A percentile compares a stretch with the other conserved stretches of the same genome.
phyloP scores from a whole-genome alignment of 2,113 vertebrate species.

The Corythaixoides concolor region DNA sequence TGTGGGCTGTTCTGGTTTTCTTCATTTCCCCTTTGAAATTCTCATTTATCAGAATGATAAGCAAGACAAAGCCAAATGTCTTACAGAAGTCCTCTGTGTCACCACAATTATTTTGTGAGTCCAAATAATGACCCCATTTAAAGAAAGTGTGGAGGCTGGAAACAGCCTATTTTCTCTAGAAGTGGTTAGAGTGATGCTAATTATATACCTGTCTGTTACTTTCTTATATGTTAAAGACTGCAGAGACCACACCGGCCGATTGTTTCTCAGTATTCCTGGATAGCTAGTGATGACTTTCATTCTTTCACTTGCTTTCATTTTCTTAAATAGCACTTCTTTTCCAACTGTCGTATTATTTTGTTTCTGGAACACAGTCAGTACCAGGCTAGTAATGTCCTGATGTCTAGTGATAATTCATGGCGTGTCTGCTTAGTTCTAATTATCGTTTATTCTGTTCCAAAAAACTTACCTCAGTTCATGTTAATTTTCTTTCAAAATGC shows the following conservation, averaged over 20 bases:
- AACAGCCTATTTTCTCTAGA: conserved; percentile 7
- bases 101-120: neutral
- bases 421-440: neutral
- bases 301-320: neutral
- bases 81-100: neutral
- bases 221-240: neutral
- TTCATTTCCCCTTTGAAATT: neutral
- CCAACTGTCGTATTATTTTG: neutral
- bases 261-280: neutral
- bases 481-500: neutral
- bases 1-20: neutral
- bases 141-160: neutral
- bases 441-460: neutral
- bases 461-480: neutral
- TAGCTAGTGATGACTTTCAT: neutral
- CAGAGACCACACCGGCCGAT: neutral
- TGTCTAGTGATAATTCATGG: neutral
- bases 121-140: neutral
- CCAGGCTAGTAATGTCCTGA: neutral
- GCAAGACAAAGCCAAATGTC: neutral
- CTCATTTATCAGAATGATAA: neutral
- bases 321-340: neutral
- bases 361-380: neutral
- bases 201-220: neutral
- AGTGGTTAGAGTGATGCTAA: neutral